A percentile compares a stretch with the other conserved stretches of the same genome.
phyloP scores from a whole-genome alignment of 2,888 invertebrate species.

The Stramonita haemastoma region DNA sequence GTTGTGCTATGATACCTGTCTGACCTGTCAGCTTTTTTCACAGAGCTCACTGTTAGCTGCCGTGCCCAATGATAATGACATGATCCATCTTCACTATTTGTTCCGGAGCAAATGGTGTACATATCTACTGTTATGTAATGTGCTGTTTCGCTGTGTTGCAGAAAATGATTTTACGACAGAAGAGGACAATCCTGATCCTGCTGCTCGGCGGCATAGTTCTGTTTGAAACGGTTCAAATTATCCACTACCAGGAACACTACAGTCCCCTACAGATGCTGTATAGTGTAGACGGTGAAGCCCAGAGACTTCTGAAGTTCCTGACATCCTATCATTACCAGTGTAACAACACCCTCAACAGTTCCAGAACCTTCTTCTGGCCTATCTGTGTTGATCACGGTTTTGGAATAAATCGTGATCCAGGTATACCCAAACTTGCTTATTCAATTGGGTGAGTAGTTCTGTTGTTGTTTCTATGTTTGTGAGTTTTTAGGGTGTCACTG shows the following conservation, averaged over 20 bases:
- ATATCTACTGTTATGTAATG: background rate
- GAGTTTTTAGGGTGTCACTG: too few species aligned
- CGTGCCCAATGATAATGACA: too few species aligned
- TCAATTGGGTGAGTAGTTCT: slow-evolving; percentile 67
- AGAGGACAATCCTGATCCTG: background rate
- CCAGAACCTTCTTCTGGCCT: slow-evolving; percentile 67
- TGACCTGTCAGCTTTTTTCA: too few species aligned
- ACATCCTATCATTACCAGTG: slow-evolving; percentile 71
- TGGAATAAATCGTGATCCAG: slow-evolving; percentile 62
- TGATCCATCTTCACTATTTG: too few species aligned
- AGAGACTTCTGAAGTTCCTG: slow-evolving; percentile 69
- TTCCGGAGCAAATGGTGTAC: background rate
- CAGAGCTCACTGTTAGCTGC: too few species aligned
- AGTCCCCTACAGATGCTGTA: slow-evolving; percentile 69
- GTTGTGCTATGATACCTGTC: too few species aligned
- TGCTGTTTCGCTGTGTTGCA: background rate
- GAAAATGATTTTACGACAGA: slow-evolving; percentile 40
- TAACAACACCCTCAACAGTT: slow-evolving; percentile 64
- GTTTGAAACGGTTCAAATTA: slow-evolving; percentile 58
- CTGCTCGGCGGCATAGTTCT: slow-evolving; percentile 24
- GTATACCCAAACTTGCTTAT: slow-evolving; percentile 61
- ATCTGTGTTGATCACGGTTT: slow-evolving; percentile 66
- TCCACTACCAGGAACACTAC: slow-evolving; percentile 64
- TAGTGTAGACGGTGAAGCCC: slow-evolving; percentile 70
- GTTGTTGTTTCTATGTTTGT: background rate